phyloP scores from a whole-genome alignment of 2,888 invertebrate genomes.

The Eupithecia inturbata region DNA sequence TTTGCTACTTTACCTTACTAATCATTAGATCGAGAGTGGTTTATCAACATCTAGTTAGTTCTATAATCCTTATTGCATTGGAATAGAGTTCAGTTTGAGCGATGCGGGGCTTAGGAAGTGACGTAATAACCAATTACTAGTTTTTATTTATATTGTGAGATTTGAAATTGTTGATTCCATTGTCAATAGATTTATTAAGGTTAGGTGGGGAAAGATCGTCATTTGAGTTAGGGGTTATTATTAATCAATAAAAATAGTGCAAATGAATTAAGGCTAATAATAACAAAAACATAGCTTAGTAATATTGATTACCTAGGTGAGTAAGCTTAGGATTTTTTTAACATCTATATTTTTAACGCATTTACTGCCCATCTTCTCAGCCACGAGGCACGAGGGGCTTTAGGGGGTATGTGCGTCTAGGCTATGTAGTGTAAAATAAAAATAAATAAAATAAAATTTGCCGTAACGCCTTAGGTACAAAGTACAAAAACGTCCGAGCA shows the following conservation, averaged over 20 bases:
- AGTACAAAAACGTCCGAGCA: no score
- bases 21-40: slow-evolving; percentile 25
- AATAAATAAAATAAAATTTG: no score
- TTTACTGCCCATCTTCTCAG: no score
- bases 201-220: not conserved
- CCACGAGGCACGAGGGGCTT: no score
- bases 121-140: slow-evolving; percentile 42
- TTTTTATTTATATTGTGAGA: slow-evolving; percentile 33
- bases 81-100: slow-evolving; percentile 27
- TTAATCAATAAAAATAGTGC: not conserved
- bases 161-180: slow-evolving; percentile 24
- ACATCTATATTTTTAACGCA: no score
- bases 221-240: not conserved
- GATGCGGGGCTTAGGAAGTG: slow-evolving; percentile 34
- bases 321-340: no score
- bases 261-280: no score
- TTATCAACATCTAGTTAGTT: slow-evolving; percentile 11
- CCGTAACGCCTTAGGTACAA: no score
- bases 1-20: slow-evolving; percentile 23
- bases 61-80: slow-evolving; percentile 17
- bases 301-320: no score
- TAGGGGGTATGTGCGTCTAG: no score
- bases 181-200: slow-evolving; percentile 11
- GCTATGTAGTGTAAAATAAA: no score
- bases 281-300: no score